These are phyloP conservation scores for Pelmatolapia mariae DNA, from an alignment of 2,113 vertebrate genomes.

Conservation along the genomic window DNA sequence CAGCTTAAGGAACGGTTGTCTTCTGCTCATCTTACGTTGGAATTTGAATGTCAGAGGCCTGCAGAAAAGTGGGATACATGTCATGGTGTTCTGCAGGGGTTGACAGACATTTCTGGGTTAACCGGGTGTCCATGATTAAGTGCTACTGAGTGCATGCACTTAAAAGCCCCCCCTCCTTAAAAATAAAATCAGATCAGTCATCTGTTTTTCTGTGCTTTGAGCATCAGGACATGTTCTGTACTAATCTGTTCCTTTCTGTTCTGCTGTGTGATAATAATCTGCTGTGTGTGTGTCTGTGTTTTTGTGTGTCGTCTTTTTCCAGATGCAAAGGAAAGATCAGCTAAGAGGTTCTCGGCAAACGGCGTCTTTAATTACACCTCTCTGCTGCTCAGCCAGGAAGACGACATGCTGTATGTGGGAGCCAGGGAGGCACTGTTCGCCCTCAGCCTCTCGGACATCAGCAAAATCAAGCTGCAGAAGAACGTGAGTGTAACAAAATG, in stretches of 20 bases:
- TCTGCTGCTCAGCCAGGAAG: conserved; percentile 84
- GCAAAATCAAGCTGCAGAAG: conserved; percentile 67
- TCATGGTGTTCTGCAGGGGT: background rate
- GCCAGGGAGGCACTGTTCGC: conserved; percentile 84
- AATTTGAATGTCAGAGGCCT: background rate
- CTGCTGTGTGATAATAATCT: background rate
- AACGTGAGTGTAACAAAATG: conserved; percentile 56
- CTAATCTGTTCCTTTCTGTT: background rate
- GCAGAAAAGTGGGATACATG: no score
- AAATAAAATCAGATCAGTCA: background rate
- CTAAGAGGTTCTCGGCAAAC: conserved; percentile 76
- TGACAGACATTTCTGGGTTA: background rate
- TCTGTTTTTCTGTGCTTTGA: background rate
- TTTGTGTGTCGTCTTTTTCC: background rate
- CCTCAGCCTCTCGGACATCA: conserved; percentile 78
- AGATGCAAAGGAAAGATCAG: conserved; percentile 74
- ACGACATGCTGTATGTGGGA: conserved; percentile 82
- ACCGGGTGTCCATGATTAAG: background rate
- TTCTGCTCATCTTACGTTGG: background rate
- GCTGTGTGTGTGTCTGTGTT: background rate
- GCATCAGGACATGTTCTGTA: background rate
- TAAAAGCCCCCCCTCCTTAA: background rate
- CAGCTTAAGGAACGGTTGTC: background rate
- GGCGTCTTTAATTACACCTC: conserved; percentile 84
- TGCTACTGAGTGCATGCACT: background rate